Evolutionary conservation across 2,113 vertebrate genomes (phyloP), one percentile per base, ranked within the genome.

Genomic region (Tachycineta bicolor): DNA sequence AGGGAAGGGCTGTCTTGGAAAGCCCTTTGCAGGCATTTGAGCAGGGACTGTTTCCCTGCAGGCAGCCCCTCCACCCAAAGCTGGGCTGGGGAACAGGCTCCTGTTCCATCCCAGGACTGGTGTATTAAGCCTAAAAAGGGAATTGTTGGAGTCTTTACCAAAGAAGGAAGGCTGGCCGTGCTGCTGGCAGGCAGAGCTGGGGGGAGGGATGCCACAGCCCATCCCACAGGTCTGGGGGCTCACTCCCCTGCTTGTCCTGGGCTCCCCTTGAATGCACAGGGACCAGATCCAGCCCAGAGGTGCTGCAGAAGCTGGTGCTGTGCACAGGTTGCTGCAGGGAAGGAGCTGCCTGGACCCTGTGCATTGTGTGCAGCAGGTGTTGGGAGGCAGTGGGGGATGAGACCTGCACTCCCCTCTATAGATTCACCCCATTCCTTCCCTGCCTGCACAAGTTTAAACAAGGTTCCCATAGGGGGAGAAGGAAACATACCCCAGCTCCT

Each of bases 71-170:
- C 58, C 0, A 0, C 68, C 37, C 64, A 60, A 41, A 87, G 50
- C 78, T 8, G 49, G 52, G 81, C 81, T 91, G 86, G 86, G 80
- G 37, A 96, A 28, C 2, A 6, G 28, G 52, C 76, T 84, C 69
- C 67, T 1, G 4, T 34, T 95, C 90, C 81, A 90, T 94, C 87
- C 46, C 20, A 5, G 82, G 53, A 37, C 75, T 37, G 62, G 65
- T 63, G 39, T 91, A 83, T 95, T 92, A 65, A 92, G 83, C 96
- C 96, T 96, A 94, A 97, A 97, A 97, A 93, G 93, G 97, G 89
- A 96, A 97, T 94, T 87, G 93, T 83, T 93, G 79, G 67, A 90
- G n/a, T 79, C 82, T 96, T 97, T 94, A 97, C 96, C 96, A 96
- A 97, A 97, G 92, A 97, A 94, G 96, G 96, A 93, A 95, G 39